These are phyloP conservation scores for Myocastor coypus DNA, from an alignment of 2,113 vertebrate species.

Conservation along the genomic window DNA sequence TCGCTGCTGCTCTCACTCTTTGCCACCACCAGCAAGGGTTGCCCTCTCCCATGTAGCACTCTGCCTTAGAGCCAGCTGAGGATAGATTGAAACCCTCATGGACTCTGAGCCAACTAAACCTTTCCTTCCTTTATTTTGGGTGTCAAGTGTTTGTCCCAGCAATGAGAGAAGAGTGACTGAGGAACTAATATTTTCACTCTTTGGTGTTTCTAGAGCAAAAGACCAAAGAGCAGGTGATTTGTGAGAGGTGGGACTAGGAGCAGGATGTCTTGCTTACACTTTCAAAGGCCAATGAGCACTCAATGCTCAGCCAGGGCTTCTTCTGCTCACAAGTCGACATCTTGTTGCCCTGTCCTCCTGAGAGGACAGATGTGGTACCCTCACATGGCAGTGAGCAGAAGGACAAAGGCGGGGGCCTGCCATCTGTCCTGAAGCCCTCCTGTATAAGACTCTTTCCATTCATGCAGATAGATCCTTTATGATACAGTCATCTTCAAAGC, in stretches of 20 bases:
- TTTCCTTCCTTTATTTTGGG: no score
- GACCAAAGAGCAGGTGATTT: not conserved
- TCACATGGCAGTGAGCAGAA: not conserved
- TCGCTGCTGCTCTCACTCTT: no score
- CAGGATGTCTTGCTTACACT: not conserved
- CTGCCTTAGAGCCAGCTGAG: no score
- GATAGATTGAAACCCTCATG: no score
- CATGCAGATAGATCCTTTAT: not conserved
- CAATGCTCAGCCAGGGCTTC: not conserved
- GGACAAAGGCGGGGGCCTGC: rapidly evolving
- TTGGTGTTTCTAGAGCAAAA: not conserved
- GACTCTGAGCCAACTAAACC: no score
- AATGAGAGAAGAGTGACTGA: no score
- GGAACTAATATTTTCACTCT: no score
- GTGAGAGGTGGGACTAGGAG: not conserved
- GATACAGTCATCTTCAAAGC: not conserved
- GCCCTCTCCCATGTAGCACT: no score
- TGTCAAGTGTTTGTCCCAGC: no score
- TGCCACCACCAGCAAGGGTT: no score
- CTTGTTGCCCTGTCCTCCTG: not conserved
- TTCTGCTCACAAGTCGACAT: not conserved
- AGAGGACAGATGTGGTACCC: rapidly evolving
- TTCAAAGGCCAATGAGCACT: not conserved
- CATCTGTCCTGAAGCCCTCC: not conserved
- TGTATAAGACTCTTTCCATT: not conserved